These are phyloP conservation scores for Corella eumyota DNA, from an alignment of 23 tunicate genomes.

Conservation along the genomic window DNA sequence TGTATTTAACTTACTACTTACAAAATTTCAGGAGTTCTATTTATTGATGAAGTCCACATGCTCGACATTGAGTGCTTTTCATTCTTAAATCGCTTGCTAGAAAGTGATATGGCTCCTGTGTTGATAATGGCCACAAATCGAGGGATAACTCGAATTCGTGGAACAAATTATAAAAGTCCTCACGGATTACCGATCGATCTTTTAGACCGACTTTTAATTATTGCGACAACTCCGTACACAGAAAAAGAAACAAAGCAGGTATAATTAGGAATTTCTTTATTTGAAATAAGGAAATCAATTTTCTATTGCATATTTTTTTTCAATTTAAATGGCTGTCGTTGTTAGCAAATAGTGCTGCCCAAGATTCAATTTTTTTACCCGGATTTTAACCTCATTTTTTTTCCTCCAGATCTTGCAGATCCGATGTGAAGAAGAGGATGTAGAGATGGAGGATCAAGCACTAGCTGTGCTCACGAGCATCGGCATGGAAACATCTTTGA, in stretches of 20 bases:
- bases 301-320: too few species aligned
- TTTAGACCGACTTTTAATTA: conserved; percentile 74
- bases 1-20: too few species aligned
- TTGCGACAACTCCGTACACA: conserved; percentile 74
- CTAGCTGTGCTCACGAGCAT: conserved; percentile 74
- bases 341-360: too few species aligned
- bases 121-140: conserved; percentile 96
- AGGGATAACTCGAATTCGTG: conserved; percentile 95
- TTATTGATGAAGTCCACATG: conserved; percentile 99
- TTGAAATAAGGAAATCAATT: too few species aligned
- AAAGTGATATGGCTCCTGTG: conserved; percentile 94
- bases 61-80: conserved; percentile 97
- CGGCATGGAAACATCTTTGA: conserved; percentile 86
- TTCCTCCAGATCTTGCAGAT: conserved; percentile 49
- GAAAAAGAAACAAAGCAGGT: conserved; percentile 90
- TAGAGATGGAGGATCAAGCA: conserved; percentile 92
- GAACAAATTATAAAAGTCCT: conserved; percentile 85
- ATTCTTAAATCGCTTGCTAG: conserved; percentile 76
- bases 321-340: too few species aligned
- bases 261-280: background rate
- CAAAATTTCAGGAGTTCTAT: conserved; percentile 73
- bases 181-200: conserved; percentile 95
- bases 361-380: too few species aligned
- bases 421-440: conserved; percentile 93
- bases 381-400: too few species aligned